phyloP scores from a whole-genome alignment of 1,140 invertebrate species.

The Octopus bimaculoides region DNA sequence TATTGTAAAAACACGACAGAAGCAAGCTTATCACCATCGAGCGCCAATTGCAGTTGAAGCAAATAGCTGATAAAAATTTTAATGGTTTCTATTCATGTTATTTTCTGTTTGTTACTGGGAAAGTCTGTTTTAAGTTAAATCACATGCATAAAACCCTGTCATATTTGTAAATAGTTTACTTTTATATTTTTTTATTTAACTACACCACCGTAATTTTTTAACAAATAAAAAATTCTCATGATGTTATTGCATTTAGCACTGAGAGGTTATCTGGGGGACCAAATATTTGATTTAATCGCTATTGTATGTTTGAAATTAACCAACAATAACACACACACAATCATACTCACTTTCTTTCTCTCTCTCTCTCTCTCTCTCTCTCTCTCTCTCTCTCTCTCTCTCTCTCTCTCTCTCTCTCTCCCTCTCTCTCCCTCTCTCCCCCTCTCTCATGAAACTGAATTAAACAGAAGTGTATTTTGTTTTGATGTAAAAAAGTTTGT shows the following conservation, averaged over 20 bases:
- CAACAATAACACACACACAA: background rate
- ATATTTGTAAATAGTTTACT: background rate
- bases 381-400: background rate
- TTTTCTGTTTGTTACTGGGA: background rate
- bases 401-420: background rate
- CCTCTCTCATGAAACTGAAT: background rate
- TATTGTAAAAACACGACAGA: constrained; percentile 54
- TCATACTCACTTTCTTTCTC: background rate
- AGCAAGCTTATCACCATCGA: constrained; percentile 31
- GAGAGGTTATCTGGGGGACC: no score
- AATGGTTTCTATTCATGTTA: background rate
- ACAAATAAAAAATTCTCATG: no score
- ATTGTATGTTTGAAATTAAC: no score
- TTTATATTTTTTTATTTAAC: background rate
- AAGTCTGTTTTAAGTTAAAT: background rate
- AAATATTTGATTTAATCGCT: no score
- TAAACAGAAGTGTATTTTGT: no score
- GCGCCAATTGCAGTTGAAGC: no score
- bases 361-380: background rate
- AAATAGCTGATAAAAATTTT: background rate
- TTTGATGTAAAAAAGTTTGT: no score
- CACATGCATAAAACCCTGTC: no score
- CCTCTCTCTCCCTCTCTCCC: background rate
- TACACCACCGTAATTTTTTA: background rate
- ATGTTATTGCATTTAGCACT: no score